Conservation (phyloP, 2,888 invertebrate genomes). For the Dryobotodes eremita region DNA sequence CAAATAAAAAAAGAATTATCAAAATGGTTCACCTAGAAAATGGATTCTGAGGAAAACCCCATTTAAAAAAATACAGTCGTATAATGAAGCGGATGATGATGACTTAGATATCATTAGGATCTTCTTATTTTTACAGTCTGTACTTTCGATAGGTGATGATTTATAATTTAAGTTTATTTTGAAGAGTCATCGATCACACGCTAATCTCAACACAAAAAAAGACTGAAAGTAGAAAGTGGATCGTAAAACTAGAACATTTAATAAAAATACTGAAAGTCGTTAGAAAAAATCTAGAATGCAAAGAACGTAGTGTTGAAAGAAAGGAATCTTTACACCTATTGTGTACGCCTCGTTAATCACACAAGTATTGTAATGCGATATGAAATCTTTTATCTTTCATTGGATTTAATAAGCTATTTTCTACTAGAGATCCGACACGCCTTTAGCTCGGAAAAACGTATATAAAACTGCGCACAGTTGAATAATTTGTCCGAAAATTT, state of each 20-base stretch:
- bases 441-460: not conserved
- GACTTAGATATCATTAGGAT: no score
- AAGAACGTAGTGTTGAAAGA: slow-evolving; percentile 25
- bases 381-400: slow-evolving; percentile 43
- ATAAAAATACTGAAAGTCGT: slow-evolving; percentile 29
- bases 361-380: slow-evolving; percentile 48
- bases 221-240: slow-evolving; percentile 48
- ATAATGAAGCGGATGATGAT: no score
- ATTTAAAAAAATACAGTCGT: no score
- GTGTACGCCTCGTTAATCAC: slow-evolving; percentile 47
- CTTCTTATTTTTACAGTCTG: not conserved
- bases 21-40: no score
- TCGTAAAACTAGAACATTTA: slow-evolving; percentile 35
- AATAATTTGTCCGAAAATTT: not conserved
- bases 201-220: not conserved
- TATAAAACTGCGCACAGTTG: not conserved
- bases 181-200: slow-evolving; percentile 19
- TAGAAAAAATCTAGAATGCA: slow-evolving; percentile 36
- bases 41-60: no score
- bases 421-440: slow-evolving; percentile 33
- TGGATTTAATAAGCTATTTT: slow-evolving; percentile 26
- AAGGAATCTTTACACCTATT: slow-evolving; percentile 46
- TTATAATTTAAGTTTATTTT: not conserved
- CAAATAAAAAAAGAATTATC: no score
- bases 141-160: not conserved